Conservation (phyloP, 2,888 invertebrate genomes). For the Coelogynopora nodosa region DNA sequence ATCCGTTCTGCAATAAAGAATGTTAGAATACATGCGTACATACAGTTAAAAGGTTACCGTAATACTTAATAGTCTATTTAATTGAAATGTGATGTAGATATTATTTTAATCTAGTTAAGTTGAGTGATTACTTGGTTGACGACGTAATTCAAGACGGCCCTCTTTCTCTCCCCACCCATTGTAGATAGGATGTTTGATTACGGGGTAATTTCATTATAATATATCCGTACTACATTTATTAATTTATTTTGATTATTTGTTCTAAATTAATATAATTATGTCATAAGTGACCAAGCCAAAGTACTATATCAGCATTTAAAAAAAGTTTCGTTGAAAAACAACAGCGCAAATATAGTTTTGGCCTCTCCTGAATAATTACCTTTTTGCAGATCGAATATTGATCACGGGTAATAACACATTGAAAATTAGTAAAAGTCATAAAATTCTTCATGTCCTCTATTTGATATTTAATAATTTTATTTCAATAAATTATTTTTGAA, state of each 20-base stretch:
- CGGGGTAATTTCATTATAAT: conserved; percentile 11
- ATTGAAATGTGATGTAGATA: background rate
- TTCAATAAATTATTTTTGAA: too few relatives aligned
- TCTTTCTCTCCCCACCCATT: too few relatives aligned
- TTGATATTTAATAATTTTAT: too few relatives aligned
- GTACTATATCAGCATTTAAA: background rate
- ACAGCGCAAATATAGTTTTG: background rate
- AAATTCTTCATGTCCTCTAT: too few relatives aligned
- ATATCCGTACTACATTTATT: conserved; percentile 28
- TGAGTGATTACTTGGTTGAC: too few relatives aligned
- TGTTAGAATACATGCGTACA: background rate
- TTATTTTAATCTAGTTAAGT: background rate
- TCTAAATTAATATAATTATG: background rate
- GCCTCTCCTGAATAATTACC: background rate
- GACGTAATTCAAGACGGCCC: too few relatives aligned
- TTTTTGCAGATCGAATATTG: conserved; percentile 4
- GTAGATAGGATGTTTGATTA: background rate
- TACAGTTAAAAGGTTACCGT: background rate
- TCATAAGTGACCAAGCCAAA: background rate
- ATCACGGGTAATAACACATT: too few relatives aligned
- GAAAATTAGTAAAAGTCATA: too few relatives aligned
- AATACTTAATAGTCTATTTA: background rate
- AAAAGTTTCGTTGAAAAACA: background rate
- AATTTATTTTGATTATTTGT: conserved; percentile 20
- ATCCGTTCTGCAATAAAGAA: background rate